A percentile compares a stretch with the other conserved stretches of the same genome.
phyloP scores from a whole-genome alignment of 2,888 invertebrate genomes.

The Nematopogon swammerdamellus region DNA sequence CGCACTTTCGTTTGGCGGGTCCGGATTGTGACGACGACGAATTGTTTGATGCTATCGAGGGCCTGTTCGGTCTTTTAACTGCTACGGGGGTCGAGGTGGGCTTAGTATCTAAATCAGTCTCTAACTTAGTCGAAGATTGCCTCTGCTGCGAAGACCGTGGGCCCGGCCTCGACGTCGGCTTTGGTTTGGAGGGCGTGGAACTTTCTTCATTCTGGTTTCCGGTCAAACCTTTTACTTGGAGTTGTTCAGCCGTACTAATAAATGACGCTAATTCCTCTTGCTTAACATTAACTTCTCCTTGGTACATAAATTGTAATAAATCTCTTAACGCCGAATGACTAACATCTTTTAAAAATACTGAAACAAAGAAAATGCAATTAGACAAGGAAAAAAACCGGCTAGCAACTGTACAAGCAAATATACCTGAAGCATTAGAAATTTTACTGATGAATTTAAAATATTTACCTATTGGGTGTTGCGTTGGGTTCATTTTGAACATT shows the following conservation, averaged over 20 bases:
- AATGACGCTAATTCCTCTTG: constrained; percentile 69
- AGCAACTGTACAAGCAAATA: too few relatives aligned
- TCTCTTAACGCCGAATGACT: constrained; percentile 67
- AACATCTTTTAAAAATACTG: constrained; percentile 69
- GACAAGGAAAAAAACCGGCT: constrained; percentile 10
- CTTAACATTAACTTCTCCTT: constrained; percentile 69
- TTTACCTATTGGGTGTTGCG: constrained; percentile 66
- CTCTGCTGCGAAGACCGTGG: constrained; percentile 63
- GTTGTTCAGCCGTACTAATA: constrained; percentile 69
- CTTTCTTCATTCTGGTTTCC: constrained; percentile 60
- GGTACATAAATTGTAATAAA: constrained; percentile 70
- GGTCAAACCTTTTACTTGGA: constrained; percentile 70
- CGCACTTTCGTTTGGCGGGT: constrained; percentile 54
- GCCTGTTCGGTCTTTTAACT: constrained; percentile 64
- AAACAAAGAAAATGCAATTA: constrained; percentile 20
- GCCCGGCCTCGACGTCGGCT: constrained; percentile 58
- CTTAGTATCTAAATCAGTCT: constrained; percentile 61
- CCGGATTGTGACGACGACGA: constrained; percentile 57
- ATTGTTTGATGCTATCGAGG: constrained; percentile 60
- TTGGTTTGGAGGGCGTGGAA: constrained; percentile 57
- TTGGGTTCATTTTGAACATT: constrained; percentile 69
- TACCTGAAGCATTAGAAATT: neutral
- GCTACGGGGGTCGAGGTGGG: constrained; percentile 60
- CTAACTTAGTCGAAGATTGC: constrained; percentile 62
- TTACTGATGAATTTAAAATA: constrained; percentile 4